Conservation (phyloP, 2,113 vertebrate species). For the Recurvirostra avosetta region DNA sequence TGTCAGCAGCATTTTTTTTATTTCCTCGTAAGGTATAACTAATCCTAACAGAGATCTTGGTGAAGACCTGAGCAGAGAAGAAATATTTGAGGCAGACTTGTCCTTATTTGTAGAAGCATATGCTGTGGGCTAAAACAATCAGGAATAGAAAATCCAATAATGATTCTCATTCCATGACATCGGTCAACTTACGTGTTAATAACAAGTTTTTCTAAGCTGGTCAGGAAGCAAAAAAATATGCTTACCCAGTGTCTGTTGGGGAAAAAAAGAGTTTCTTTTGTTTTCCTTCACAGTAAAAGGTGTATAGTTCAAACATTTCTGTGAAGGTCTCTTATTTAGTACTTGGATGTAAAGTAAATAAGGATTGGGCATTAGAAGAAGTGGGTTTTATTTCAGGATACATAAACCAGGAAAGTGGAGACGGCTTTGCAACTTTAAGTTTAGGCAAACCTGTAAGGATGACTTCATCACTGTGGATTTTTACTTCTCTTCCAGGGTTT, state of each 20-base stretch:
- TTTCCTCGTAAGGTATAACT: background rate
- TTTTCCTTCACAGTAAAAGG: background rate
- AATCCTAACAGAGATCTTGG: background rate
- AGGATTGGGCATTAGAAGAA: background rate
- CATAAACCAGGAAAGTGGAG: background rate
- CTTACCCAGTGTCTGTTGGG: background rate
- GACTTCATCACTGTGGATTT: background rate
- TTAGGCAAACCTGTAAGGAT: background rate
- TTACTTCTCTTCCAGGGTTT: conserved; percentile 71
- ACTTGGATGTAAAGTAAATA: background rate
- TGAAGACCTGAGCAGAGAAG: background rate
- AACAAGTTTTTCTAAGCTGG: background rate
- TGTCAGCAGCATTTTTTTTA: background rate
- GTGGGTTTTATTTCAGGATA: background rate
- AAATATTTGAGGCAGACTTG: background rate
- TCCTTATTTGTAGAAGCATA: background rate
- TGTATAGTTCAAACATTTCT: background rate
- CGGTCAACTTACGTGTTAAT: background rate
- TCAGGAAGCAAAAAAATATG: background rate
- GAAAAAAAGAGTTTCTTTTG: background rate
- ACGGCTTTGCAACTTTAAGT: background rate
- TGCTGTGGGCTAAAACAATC: background rate
- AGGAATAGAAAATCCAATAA: background rate
- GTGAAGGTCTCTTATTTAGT: background rate
- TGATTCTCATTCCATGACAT: background rate